Percentiles rank a stretch among this genome's conserved stretches.
phyloP scores from a whole-genome alignment of 1,140 invertebrate species.

The Steinernema feltiae region DNA sequence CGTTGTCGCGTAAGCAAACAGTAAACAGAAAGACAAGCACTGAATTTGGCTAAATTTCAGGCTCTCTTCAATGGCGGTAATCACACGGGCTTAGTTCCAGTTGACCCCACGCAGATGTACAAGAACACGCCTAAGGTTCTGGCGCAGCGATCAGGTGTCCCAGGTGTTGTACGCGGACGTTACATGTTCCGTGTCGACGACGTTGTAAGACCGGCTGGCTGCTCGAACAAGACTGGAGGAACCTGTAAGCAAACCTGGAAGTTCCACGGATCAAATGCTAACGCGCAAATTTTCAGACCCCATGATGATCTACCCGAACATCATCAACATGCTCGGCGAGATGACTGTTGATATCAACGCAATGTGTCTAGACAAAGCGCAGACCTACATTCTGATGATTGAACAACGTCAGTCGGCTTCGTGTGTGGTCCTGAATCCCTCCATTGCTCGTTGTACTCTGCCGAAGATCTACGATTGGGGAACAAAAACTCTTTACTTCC shows the following conservation, averaged over 20 bases:
- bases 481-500: slow-evolving; percentile 57
- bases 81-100: slow-evolving; percentile 54
- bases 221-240: slow-evolving; percentile 57
- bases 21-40: background rate
- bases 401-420: slow-evolving; percentile 56
- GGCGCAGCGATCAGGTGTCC: slow-evolving; percentile 55
- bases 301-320: slow-evolving; percentile 57
- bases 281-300: slow-evolving; percentile 53
- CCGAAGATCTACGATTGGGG: slow-evolving; percentile 58
- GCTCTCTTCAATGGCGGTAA: slow-evolving; percentile 57
- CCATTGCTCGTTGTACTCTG: slow-evolving; percentile 52
- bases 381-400: slow-evolving; percentile 57
- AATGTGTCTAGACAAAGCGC: slow-evolving; percentile 51
- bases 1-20: slow-evolving; percentile 43
- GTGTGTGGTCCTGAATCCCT: slow-evolving; percentile 50
- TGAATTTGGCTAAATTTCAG: slow-evolving; percentile 26
- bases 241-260: slow-evolving; percentile 56
- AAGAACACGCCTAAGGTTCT: slow-evolving; percentile 57
- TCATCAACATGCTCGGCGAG: slow-evolving; percentile 57
- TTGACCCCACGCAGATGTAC: slow-evolving; percentile 55
- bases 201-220: slow-evolving; percentile 55
- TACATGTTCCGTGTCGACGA: slow-evolving; percentile 58
- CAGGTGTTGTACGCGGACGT: slow-evolving; percentile 54
- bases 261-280: no score
- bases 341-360: slow-evolving; percentile 58